Conservation (phyloP, 2,888 invertebrate species). For the Andrena fulva region DNA sequence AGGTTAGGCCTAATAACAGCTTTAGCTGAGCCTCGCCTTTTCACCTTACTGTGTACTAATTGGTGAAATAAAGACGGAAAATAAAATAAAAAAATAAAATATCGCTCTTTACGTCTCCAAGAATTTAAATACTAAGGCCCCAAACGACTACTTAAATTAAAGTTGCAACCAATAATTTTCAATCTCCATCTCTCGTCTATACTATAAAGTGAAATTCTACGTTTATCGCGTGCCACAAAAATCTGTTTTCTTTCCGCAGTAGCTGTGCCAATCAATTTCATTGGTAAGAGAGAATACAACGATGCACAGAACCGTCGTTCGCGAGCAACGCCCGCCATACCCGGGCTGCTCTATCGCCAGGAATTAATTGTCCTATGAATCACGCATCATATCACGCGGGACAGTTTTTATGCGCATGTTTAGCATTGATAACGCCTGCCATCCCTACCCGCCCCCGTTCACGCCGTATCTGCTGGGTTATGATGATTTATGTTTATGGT, state of each 20-base stretch:
- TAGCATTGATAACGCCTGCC: slow-evolving; percentile 81
- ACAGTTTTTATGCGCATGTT: slow-evolving; percentile 80
- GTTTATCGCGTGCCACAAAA: background rate
- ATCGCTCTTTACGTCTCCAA: background rate
- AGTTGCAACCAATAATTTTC: background rate
- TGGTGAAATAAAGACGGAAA: no score
- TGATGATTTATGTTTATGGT: slow-evolving; percentile 81
- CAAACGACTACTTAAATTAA: background rate
- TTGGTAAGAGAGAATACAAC: slow-evolving; percentile 20
- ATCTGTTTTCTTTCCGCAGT: background rate
- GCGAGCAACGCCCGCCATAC: slow-evolving; percentile 1
- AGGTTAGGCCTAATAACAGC: no score
- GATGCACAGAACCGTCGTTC: slow-evolving; percentile 36
- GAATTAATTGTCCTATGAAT: slow-evolving; percentile 83
- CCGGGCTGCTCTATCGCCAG: slow-evolving; percentile 55
- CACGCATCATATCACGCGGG: slow-evolving; percentile 79
- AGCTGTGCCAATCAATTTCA: background rate
- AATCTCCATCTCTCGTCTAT: background rate
- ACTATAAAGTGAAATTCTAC: background rate
- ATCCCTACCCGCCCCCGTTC: slow-evolving; percentile 53
- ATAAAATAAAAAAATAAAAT: no score
- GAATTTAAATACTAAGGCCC: background rate
- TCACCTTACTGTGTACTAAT: no score
- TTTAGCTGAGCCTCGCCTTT: no score
- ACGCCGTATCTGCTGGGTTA: slow-evolving; percentile 71